A percentile compares a stretch with the other conserved stretches of the same genome.
These are phyloP conservation scores for Girardinichthys multiradiatus DNA, from an alignment of 2,113 vertebrate genomes.

Conservation along the genomic window DNA sequence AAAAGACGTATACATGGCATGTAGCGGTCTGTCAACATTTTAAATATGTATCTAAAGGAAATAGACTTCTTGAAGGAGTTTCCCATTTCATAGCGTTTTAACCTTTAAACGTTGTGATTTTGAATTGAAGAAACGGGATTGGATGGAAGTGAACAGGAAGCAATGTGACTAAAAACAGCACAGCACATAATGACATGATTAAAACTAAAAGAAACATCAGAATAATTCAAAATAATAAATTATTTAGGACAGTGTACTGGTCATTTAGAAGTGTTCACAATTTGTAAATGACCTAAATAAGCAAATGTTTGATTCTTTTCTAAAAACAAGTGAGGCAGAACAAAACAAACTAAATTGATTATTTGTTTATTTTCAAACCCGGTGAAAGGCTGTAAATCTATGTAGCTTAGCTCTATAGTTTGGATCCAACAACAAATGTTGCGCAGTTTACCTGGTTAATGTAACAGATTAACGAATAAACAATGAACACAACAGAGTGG, in stretches of 20 bases:
- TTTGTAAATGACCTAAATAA: too few relatives aligned
- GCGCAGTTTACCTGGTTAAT: neutral
- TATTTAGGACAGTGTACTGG: neutral
- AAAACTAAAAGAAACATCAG: neutral
- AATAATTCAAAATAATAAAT: neutral
- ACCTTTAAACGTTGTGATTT: neutral
- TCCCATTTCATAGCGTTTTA: neutral
- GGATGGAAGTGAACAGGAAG: too few relatives aligned
- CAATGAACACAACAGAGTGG: conserved; percentile 56
- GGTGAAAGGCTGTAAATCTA: neutral
- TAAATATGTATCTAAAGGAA: too few relatives aligned
- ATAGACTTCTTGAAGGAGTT: too few relatives aligned
- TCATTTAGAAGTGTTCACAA: too few relatives aligned
- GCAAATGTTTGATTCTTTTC: too few relatives aligned
- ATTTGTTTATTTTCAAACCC: neutral
- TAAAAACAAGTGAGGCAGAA: too few relatives aligned
- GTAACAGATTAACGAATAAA: conserved; percentile 8
- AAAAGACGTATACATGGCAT: too few relatives aligned
- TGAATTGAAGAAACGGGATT: too few relatives aligned
- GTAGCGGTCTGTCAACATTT: too few relatives aligned
- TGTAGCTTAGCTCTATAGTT: neutral
- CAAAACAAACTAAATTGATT: neutral
- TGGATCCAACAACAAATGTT: neutral
- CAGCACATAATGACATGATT: neutral
- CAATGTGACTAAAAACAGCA: neutral